Conservation (phyloP, 2,888 invertebrate species). For the Baccha elongata region DNA sequence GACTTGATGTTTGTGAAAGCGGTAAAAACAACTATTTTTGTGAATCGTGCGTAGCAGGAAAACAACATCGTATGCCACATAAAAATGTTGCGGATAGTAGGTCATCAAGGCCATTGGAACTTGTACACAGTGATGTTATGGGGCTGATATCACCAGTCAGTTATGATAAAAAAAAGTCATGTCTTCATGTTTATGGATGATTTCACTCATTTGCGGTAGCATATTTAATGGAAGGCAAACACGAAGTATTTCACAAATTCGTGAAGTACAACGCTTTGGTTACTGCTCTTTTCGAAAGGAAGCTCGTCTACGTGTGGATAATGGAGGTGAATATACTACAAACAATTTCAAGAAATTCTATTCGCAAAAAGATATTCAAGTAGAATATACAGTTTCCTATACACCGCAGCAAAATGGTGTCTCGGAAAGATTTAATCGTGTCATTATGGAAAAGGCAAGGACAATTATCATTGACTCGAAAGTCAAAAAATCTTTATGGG, state of each 20-base stretch:
- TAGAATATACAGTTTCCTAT: constrained; percentile 1
- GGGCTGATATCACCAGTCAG: background rate
- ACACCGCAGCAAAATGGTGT: constrained; percentile 6
- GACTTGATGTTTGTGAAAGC: background rate
- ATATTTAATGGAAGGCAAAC: constrained; percentile 7
- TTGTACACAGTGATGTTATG: background rate
- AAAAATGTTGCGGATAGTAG: background rate
- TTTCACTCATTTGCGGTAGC: constrained; percentile 5
- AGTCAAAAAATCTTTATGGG: constrained; percentile 11
- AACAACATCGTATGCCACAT: background rate
- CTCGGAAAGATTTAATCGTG: constrained; percentile 19
- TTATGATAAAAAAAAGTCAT: background rate
- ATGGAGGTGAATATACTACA: constrained; percentile 4
- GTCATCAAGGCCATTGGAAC: background rate
- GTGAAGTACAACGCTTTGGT: background rate
- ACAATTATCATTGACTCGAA: background rate
- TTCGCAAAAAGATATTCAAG: background rate
- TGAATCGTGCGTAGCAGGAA: background rate
- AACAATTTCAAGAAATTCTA: background rate
- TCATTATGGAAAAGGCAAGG: constrained; percentile 11
- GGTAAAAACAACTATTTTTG: background rate
- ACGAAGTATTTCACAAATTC: background rate
- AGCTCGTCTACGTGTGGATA: constrained; percentile 11
- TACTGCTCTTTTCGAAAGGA: constrained; percentile 4
- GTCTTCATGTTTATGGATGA: background rate